Evolutionary conservation across 1,140 invertebrate genomes (phyloP).

Genomic region (Sinella curviseta): DNA sequence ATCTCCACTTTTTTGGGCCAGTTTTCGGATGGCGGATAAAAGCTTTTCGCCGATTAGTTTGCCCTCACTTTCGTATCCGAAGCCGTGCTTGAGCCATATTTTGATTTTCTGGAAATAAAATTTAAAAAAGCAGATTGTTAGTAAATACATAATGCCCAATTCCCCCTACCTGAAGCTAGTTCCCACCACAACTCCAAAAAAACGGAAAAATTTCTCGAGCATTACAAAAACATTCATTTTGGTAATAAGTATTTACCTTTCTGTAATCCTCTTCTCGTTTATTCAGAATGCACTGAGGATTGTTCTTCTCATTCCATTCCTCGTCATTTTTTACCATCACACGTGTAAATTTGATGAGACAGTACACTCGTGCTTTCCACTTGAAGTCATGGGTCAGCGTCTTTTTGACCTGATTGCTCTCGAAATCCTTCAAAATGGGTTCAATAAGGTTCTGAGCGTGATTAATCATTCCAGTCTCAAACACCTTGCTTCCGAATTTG

Average conservation of each 20-base stretch:
- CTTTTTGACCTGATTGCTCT: background rate
- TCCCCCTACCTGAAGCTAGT: no score
- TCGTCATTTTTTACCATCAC: background rate
- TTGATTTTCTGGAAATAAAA: background rate
- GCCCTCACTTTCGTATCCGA: background rate
- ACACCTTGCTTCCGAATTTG: background rate
- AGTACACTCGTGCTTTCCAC: background rate
- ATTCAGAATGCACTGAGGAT: background rate
- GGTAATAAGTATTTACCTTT: background rate
- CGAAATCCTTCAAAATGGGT: background rate
- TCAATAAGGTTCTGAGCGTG: background rate
- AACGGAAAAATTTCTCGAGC: no score
- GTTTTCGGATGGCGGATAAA: background rate
- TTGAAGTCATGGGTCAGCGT: background rate
- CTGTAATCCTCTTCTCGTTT: background rate
- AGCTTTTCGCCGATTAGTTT: background rate
- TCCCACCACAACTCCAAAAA: no score
- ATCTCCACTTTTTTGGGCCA: background rate
- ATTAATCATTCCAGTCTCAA: constrained; percentile 6
- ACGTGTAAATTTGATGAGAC: background rate
- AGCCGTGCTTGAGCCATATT: background rate
- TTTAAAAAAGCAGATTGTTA: no score
- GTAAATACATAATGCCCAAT: no score
- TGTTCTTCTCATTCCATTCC: background rate
- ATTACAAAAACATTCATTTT: no score